phyloP scores from a whole-genome alignment of 53 echinoderm and acorn worm species.

The Temnopleurus reevesii region DNA sequence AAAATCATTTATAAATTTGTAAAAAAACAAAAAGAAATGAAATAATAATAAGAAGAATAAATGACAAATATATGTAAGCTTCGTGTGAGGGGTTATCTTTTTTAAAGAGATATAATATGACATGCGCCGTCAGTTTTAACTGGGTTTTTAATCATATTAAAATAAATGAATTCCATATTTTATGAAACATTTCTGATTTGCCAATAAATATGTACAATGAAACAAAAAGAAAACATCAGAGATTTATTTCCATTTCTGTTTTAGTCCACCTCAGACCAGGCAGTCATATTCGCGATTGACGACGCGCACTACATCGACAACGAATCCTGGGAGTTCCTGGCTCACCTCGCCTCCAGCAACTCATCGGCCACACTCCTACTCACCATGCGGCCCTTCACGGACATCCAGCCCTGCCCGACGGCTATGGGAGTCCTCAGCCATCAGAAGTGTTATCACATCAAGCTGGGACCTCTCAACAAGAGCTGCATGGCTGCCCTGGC shows the following conservation, averaged over 20 bases:
- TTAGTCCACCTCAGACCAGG: slow-evolving; percentile 75
- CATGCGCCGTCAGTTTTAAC: no score
- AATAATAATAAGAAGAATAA: no score
- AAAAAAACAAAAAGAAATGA: no score
- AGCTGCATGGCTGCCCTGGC: slow-evolving; percentile 87
- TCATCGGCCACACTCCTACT: slow-evolving; percentile 83
- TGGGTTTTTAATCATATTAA: no score
- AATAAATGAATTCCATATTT: no score
- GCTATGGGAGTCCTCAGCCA: slow-evolving; percentile 68
- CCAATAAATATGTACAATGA: no score
- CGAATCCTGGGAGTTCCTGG: slow-evolving; percentile 95
- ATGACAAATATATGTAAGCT: no score
- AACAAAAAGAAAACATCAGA: no score
- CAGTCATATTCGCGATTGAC: slow-evolving; percentile 88
- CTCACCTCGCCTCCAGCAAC: slow-evolving; percentile 80
- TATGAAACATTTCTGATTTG: no score
- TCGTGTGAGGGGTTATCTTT: no score
- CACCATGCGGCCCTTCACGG: slow-evolving; percentile 79
- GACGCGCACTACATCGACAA: slow-evolving; percentile 95
- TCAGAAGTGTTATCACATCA: slow-evolving; percentile 77
- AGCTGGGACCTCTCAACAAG: slow-evolving; percentile 71
- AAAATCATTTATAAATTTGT: no score
- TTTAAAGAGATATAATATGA: no score
- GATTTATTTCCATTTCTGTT: not conserved
- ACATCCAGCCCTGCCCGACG: slow-evolving; percentile 63